Evolutionary conservation across 2,113 vertebrate species (phyloP), one percentile per base, ranked within the genome.

Genomic region (Hydrolagus affinis): DNA sequence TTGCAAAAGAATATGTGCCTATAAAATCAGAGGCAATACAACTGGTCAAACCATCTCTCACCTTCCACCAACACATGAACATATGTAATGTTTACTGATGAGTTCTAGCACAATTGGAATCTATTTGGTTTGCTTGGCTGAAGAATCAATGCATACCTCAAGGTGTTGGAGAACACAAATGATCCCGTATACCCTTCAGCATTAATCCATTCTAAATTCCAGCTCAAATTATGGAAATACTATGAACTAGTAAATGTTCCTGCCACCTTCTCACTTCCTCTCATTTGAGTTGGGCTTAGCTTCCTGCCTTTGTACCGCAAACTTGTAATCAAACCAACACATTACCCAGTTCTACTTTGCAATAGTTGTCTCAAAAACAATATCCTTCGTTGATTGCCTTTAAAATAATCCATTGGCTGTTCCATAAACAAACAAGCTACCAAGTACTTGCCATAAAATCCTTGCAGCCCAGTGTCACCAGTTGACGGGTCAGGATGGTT

Each of bases 401-500:
- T 15, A 57, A 17, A 11, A n/a, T 6, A 11, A 57, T 12, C 17
- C 15, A 64, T 7, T 23, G 57, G 28, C 15, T 8, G 76, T 32
- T 15, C 25, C 25, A 28, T 60, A 59, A 4, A 44, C 44, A 11
- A n/a, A 59, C 75, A 59, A 77, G 30, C 17, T 56, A 44, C 17
- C 11, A n/a, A 62, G 28, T 60, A 64, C 88, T 92, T 92, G 96
- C 95, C 93, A 0, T 94, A 94, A 77, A 96, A 91, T 0, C 94
- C 93, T 17, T 10, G 70, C 0, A 89, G 11, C 0, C 93, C 96
- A 0, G 90, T 90, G 25, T 92, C 90, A 25, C 94, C 92, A 0
- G 94, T 95, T 15, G 93, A 89, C 0, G 98, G 96, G 87, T 98
- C 94, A 1, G 94, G 90, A 0, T 95, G 90, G 0, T 90, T 94